Evolutionary conservation across 2,888 invertebrate genomes (phyloP).

Genomic region (Drosophila formosana): DNA sequence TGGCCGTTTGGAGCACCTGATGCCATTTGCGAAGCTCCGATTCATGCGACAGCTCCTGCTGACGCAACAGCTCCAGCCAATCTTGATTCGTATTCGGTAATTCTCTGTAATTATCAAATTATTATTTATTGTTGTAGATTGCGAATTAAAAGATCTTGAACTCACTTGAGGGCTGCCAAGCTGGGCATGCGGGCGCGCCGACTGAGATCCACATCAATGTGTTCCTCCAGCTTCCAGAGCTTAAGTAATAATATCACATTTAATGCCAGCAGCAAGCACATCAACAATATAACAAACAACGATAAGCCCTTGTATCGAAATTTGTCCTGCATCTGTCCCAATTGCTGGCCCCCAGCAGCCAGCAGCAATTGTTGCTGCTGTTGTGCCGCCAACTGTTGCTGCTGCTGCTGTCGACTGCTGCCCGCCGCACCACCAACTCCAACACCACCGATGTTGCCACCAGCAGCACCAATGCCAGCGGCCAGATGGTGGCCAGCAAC

Average conservation of each 20-base stretch:
- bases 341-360: constrained; percentile 39
- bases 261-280: constrained; percentile 89
- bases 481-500: constrained; percentile 48
- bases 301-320: constrained; percentile 83
- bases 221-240: constrained; percentile 90
- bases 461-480: constrained; percentile 48
- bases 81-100: constrained; percentile 92
- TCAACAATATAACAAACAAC: constrained; percentile 86
- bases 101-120: constrained; percentile 85
- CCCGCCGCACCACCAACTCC: constrained; percentile 5
- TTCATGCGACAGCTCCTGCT: constrained; percentile 92
- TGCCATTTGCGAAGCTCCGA: constrained; percentile 94
- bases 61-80: constrained; percentile 92
- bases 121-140: background rate
- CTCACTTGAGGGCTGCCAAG: constrained; percentile 81
- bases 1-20: constrained; percentile 89
- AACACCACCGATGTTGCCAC: constrained; percentile 25
- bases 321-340: constrained; percentile 44
- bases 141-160: background rate
- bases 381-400: constrained; percentile 50
- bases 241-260: constrained; percentile 94
- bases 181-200: constrained; percentile 81
- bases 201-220: constrained; percentile 82
- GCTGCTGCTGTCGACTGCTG: constrained; percentile 37
- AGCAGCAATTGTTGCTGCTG: constrained; percentile 45